A percentile compares a stretch with the other conserved stretches of the same genome.
These are phyloP conservation scores for Ethmia dodecea DNA, from an alignment of 2,888 invertebrate species.

Conservation along the genomic window DNA sequence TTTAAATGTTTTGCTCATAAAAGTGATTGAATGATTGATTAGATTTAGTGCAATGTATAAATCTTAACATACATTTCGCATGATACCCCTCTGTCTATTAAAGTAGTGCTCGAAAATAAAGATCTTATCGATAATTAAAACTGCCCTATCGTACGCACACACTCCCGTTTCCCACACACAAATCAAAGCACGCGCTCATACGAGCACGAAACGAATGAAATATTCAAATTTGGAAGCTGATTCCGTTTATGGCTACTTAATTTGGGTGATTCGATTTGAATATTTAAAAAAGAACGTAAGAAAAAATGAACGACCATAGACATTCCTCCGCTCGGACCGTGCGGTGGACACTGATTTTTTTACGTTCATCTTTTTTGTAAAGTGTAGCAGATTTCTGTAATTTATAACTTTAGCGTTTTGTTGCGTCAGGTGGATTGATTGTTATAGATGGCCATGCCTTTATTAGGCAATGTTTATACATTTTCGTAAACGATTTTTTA, in stretches of 20 bases:
- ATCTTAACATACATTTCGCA: too few relatives aligned
- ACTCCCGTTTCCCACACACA: constrained; percentile 40
- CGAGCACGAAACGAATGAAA: constrained; percentile 70
- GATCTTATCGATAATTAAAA: constrained; percentile 19
- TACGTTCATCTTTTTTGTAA: constrained; percentile 15
- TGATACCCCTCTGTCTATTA: too few relatives aligned
- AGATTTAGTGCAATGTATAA: too few relatives aligned
- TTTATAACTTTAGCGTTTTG: constrained; percentile 20
- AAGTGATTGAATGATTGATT: too few relatives aligned
- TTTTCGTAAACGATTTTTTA: constrained; percentile 1
- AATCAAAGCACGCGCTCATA: constrained; percentile 63
- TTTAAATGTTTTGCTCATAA: too few relatives aligned
- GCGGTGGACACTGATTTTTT: constrained; percentile 21
- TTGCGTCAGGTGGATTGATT: constrained; percentile 23
- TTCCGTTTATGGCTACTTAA: constrained; percentile 78
- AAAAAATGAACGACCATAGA: constrained; percentile 54
- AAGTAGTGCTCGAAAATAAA: too few relatives aligned
- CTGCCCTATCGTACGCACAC: constrained; percentile 32
- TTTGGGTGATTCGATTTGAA: constrained; percentile 78
- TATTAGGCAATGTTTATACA: constrained; percentile 2
- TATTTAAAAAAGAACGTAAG: constrained; percentile 61
- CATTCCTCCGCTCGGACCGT: constrained; percentile 45
- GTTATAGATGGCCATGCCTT: constrained; percentile 17
- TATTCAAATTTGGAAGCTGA: constrained; percentile 78
- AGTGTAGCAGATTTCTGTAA: constrained; percentile 3